These are phyloP conservation scores for Actinostola sp. DNA, from an alignment of 92 coral and sea anemone species.

Conservation along the genomic window DNA sequence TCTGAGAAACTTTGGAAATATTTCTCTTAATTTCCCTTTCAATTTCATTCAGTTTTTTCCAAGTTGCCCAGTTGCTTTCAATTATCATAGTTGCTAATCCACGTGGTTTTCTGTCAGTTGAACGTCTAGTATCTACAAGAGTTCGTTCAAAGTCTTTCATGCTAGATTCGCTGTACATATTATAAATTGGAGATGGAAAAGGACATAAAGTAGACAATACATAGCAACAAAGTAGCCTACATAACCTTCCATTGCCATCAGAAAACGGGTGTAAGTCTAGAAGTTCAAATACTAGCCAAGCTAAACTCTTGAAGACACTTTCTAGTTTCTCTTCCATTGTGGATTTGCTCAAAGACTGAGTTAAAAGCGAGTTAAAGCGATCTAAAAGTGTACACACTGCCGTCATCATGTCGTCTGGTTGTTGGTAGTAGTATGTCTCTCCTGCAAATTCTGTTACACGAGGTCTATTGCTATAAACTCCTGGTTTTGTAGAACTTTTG, in stretches of 20 bases:
- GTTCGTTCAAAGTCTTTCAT: constrained; percentile 69
- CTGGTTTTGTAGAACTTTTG: constrained; percentile 54
- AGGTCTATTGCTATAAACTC: constrained; percentile 45
- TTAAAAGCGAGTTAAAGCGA: constrained; percentile 58
- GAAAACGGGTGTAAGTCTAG: constrained; percentile 90
- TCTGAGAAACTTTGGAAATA: not conserved
- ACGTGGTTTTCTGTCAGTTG: constrained; percentile 47
- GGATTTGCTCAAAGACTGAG: constrained; percentile 20
- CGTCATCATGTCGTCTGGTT: constrained; percentile 67
- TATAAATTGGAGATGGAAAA: constrained; percentile 89
- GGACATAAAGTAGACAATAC: constrained; percentile 66
- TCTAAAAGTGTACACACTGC: constrained; percentile 64
- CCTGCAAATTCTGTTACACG: constrained; percentile 60
- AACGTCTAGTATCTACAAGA: constrained; percentile 73
- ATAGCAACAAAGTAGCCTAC: constrained; percentile 84
- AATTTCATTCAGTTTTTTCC: constrained; percentile 54
- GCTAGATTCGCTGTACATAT: constrained; percentile 74
- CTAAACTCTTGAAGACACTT: constrained; percentile 66
- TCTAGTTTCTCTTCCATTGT: constrained; percentile 23
- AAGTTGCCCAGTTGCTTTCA: constrained; percentile 75
- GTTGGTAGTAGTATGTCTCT: constrained; percentile 61
- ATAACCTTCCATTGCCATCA: constrained; percentile 90
- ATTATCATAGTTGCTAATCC: constrained; percentile 82
- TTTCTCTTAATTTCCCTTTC: not conserved
- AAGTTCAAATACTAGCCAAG: constrained; percentile 77